phyloP scores from a whole-genome alignment of 2,888 invertebrate species.

The Polydrusus tereticollis region DNA sequence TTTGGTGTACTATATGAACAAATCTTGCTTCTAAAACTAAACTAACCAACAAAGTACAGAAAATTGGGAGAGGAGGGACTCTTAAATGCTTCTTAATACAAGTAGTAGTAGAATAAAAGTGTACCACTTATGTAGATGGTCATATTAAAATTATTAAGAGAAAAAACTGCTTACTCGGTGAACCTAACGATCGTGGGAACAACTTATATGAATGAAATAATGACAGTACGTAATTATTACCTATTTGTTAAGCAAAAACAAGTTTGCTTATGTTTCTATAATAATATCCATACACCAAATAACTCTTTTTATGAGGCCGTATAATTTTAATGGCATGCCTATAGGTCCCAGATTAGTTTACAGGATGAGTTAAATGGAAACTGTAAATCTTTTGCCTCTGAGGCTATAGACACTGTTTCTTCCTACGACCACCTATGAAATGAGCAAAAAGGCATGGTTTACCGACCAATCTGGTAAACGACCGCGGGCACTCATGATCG shows the following conservation, averaged over 20 bases:
- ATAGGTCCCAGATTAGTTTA: background rate
- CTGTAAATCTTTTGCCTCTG: no score
- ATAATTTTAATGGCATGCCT: constrained; percentile 22
- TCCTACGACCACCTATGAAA: no score
- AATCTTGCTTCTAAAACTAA: no score
- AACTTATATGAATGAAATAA: constrained; percentile 43
- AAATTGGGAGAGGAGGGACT: background rate
- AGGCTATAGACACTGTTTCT: no score
- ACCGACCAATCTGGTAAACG: no score
- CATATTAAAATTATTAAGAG: constrained; percentile 25
- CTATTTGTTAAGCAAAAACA: constrained; percentile 34
- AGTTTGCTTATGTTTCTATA: constrained; percentile 37
- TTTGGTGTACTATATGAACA: no score
- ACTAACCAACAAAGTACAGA: no score
- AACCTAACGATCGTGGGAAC: constrained; percentile 45
- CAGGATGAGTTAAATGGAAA: no score
- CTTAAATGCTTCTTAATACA: background rate
- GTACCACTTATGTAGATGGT: constrained; percentile 12
- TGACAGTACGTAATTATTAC: constrained; percentile 36
- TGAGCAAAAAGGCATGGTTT: no score
- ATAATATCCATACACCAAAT: constrained; percentile 42
- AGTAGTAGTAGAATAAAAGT: background rate
- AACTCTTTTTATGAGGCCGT: constrained; percentile 30
- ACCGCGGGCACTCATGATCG: no score
- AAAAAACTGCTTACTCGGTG: constrained; percentile 25